Percentiles rank a stretch among this genome's conserved stretches.
These are phyloP conservation scores for Pangasius sanitwongsei DNA, from an alignment of 2,797 vertebrate species.

Conservation along the genomic window DNA sequence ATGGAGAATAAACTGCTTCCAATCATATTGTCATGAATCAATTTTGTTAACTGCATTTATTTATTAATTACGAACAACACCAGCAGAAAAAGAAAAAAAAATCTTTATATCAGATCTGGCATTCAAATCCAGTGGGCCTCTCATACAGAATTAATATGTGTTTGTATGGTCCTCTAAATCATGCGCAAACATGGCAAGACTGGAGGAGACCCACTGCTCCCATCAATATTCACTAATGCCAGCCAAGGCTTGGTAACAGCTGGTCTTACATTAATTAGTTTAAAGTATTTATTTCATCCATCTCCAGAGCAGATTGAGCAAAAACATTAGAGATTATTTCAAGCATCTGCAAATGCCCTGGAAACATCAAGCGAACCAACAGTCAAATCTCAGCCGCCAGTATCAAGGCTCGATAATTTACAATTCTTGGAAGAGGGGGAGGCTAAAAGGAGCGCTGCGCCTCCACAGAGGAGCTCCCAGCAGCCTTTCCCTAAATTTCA, in stretches of 20 bases:
- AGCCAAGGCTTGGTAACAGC: constrained; percentile 99
- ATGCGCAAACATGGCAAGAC: constrained; percentile 97
- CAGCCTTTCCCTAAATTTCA: constrained; percentile 74
- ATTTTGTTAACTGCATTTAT: constrained; percentile 36
- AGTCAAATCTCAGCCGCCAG: constrained; percentile 85
- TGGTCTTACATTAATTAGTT: constrained; percentile 99
- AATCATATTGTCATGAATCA: constrained; percentile 13
- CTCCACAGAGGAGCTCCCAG: constrained; percentile 49
- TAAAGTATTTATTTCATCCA: constrained; percentile 99
- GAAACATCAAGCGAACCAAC: constrained; percentile 95
- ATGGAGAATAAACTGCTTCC: constrained; percentile 7
- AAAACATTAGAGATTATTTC: constrained; percentile 99
- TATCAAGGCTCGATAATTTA: constrained; percentile 81
- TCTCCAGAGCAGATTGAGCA: constrained; percentile 99
- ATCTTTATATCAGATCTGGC: constrained; percentile 36
- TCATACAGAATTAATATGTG: constrained; percentile 93
- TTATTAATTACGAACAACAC: constrained; percentile 35
- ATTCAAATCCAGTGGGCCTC: constrained; percentile 65
- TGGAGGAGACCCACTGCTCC: constrained; percentile 88
- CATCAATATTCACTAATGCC: constrained; percentile 99
- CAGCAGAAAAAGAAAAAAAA: background rate
- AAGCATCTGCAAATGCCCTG: constrained; percentile 99
- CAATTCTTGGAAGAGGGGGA: constrained; percentile 69
- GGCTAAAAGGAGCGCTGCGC: constrained; percentile 73
- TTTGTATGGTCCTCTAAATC: constrained; percentile 96